Conservation (phyloP, 2,113 vertebrate genomes). For the Plotosus lineatus region DNA sequence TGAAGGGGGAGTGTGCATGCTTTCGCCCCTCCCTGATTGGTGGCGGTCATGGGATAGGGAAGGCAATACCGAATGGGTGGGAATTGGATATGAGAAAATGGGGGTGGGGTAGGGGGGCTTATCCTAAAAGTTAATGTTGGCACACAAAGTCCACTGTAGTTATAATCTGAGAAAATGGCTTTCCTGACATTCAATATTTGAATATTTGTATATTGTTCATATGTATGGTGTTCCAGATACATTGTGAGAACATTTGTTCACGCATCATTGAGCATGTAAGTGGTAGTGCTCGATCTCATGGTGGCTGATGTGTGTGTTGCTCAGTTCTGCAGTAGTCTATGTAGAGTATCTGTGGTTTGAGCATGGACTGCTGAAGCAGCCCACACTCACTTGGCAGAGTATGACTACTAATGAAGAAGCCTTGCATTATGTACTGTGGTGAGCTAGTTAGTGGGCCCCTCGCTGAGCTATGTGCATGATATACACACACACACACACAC, state of each 20-base stretch:
- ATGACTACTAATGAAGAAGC: slow-evolving; percentile 18
- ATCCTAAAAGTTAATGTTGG: too few species aligned
- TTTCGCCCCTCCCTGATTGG: too few species aligned
- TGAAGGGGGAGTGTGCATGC: too few species aligned
- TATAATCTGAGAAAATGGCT: not conserved
- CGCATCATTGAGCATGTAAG: not conserved
- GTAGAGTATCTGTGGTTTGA: slow-evolving; percentile 41
- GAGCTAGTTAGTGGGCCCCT: slow-evolving; percentile 34
- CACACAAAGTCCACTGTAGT: not conserved
- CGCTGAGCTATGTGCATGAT: too few species aligned
- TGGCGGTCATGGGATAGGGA: too few species aligned
- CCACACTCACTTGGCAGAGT: slow-evolving; percentile 20
- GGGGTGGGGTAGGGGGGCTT: too few species aligned
- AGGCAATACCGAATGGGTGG: too few species aligned
- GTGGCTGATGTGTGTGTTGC: not conserved
- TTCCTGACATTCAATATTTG: not conserved
- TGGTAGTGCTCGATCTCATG: not conserved
- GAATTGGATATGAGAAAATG: too few species aligned
- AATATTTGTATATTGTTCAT: not conserved
- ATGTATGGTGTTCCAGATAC: not conserved
- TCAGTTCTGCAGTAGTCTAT: slow-evolving; percentile 29
- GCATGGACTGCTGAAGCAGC: slow-evolving; percentile 41
- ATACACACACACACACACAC: too few species aligned
- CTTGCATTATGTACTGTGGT: slow-evolving; percentile 37
- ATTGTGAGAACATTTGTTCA: not conserved